Conservation (phyloP, 2,797 vertebrate species). For the Dryobates pubescens region DNA sequence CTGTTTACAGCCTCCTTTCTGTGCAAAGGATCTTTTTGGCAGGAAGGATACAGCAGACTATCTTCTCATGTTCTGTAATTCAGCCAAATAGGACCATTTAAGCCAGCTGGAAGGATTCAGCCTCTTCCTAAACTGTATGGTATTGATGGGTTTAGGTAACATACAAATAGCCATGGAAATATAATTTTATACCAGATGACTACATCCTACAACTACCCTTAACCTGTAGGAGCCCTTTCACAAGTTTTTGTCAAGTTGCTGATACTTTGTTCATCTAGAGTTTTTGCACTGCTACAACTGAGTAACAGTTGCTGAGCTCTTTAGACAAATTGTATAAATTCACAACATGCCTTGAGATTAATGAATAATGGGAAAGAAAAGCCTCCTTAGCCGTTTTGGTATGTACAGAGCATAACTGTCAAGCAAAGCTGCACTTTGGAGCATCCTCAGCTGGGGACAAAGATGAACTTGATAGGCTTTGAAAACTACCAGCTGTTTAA, state of each 20-base stretch:
- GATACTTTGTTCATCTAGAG: not conserved
- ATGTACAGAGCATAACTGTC: not conserved
- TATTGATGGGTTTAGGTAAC: not conserved
- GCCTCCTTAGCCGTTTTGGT: not conserved
- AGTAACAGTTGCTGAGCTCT: not conserved
- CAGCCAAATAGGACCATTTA: not conserved
- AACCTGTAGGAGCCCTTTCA: not conserved
- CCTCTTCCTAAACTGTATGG: not conserved
- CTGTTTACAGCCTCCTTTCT: not conserved
- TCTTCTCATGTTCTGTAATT: not conserved
- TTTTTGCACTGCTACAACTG: not conserved
- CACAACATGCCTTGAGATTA: not conserved
- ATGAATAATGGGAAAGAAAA: not conserved
- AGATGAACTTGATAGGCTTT: conserved; percentile 26
- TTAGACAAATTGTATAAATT: not conserved
- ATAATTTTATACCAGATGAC: not conserved
- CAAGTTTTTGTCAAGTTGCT: not conserved
- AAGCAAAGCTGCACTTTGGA: not conserved
- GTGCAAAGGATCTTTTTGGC: not conserved
- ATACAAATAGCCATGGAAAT: accelerated
- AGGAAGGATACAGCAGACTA: not conserved
- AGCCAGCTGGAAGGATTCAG: not conserved
- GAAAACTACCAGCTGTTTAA: not conserved
- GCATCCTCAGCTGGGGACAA: not conserved
- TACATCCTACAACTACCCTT: not conserved